Evolutionary conservation across 1,140 invertebrate genomes (phyloP).

Genomic region (Nasonia giraulti): DNA sequence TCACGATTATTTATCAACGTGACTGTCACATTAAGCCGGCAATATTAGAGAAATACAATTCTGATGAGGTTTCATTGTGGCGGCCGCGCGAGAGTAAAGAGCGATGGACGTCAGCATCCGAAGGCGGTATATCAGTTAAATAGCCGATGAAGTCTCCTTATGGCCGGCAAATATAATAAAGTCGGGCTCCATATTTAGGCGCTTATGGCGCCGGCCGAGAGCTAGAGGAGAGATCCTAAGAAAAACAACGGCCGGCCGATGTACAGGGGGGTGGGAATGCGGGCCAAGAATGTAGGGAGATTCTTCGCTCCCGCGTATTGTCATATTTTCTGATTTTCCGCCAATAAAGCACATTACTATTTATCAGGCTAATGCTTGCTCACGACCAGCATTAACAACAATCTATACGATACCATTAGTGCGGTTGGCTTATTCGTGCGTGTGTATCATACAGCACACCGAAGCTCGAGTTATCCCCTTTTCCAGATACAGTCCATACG

Average conservation of each 20-base stretch:
- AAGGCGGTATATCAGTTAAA: conserved; percentile 69
- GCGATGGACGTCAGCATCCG: conserved; percentile 60
- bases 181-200: conserved; percentile 69
- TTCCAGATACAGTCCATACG: conserved; percentile 4
- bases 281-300: conserved; percentile 61
- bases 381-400: conserved; percentile 73
- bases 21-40: background rate
- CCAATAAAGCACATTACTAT: conserved; percentile 75
- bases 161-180: conserved; percentile 74
- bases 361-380: conserved; percentile 74
- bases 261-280: conserved; percentile 33
- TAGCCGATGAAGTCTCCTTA: conserved; percentile 72
- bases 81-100: conserved; percentile 36
- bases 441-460: background rate
- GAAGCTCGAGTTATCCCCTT: background rate
- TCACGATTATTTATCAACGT: background rate
- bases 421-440: background rate
- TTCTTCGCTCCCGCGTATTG: conserved; percentile 55
- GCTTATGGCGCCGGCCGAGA: conserved; percentile 64
- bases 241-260: conserved; percentile 62
- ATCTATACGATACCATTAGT: conserved; percentile 66
- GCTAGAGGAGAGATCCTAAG: conserved; percentile 59
- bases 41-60: background rate
- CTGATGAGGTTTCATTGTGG: conserved; percentile 26
- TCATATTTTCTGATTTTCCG: conserved; percentile 75